Evolutionary conservation across 30 jellyfish, hydroid and myxozoan genomes (phyloP).

Genomic region (Chironex yamaguchii): DNA sequence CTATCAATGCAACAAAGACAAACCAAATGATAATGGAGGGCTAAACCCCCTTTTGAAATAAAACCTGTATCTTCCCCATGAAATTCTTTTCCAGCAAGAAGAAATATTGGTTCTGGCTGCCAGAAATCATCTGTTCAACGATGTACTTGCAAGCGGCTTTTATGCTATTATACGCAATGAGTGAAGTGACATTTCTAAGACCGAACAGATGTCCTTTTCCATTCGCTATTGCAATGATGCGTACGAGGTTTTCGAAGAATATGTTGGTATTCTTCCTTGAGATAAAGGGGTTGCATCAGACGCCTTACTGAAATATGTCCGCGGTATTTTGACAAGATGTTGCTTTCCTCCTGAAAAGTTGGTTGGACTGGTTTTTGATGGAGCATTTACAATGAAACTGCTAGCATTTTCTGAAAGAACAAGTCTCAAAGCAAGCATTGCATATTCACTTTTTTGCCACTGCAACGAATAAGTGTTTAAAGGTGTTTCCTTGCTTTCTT

Average conservation of each 20-base stretch:
- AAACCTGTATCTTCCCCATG: slow-evolving; percentile 14
- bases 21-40: slow-evolving; percentile 34
- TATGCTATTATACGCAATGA: too few species aligned
- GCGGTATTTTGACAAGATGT: slow-evolving; percentile 29
- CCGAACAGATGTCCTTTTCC: slow-evolving; percentile 26
- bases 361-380: slow-evolving; percentile 52
- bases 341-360: slow-evolving; percentile 18
- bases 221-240: slow-evolving; percentile 15
- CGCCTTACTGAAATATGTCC: not conserved
- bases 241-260: slow-evolving; percentile 22
- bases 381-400: slow-evolving; percentile 42
- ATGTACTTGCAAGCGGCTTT: too few species aligned
- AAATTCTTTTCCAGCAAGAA: not conserved
- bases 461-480: too few species aligned
- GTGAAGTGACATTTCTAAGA: too few species aligned
- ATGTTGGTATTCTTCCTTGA: slow-evolving; percentile 17
- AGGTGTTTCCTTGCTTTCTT: slow-evolving; percentile 38
- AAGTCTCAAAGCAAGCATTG: slow-evolving; percentile 34
- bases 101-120: not conserved
- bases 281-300: slow-evolving; percentile 33
- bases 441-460: slow-evolving; percentile 45
- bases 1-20: slow-evolving; percentile 30
- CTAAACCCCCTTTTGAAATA: slow-evolving; percentile 26
- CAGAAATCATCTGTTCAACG: too few species aligned
- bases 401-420: slow-evolving; percentile 43